These are phyloP conservation scores for Danionella dracula DNA, from an alignment of 2,797 vertebrate genomes.

Conservation along the genomic window DNA sequence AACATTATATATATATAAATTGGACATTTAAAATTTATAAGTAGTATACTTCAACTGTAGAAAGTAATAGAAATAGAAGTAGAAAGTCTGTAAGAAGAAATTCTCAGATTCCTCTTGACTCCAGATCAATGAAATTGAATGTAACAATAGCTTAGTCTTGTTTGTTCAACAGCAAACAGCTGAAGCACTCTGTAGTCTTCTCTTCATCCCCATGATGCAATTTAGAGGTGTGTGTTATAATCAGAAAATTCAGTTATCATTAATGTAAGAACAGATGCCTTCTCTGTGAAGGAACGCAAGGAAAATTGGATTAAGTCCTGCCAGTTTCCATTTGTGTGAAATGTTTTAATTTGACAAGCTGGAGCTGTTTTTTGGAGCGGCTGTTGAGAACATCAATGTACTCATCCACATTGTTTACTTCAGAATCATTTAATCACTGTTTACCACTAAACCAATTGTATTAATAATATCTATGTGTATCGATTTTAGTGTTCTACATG, in stretches of 20 bases:
- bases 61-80: too few relatives aligned
- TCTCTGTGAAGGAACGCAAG: not conserved
- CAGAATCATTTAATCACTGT: slow-evolving; percentile 5
- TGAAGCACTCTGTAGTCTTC: not conserved
- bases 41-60: too few relatives aligned
- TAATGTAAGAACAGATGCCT: slow-evolving; percentile 7
- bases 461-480: too few relatives aligned
- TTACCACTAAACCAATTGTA: slow-evolving; percentile 5
- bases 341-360: slow-evolving; percentile 12
- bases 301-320: slow-evolving; percentile 14
- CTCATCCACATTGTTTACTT: slow-evolving; percentile 12
- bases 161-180: not conserved
- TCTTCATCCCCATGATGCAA: not conserved
- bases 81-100: too few relatives aligned
- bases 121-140: slow-evolving; percentile 16
- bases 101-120: not conserved
- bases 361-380: slow-evolving; percentile 10
- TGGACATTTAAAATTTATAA: too few relatives aligned
- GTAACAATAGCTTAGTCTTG: not conserved
- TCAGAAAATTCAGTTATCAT: not conserved
- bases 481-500: too few relatives aligned
- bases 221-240: not conserved
- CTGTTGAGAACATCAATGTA: not conserved
- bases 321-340: slow-evolving; percentile 14
- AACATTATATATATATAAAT: too few relatives aligned